These are phyloP conservation scores for Lithophane leautieri DNA, from an alignment of 2,888 invertebrate genomes.

Conservation along the genomic window DNA sequence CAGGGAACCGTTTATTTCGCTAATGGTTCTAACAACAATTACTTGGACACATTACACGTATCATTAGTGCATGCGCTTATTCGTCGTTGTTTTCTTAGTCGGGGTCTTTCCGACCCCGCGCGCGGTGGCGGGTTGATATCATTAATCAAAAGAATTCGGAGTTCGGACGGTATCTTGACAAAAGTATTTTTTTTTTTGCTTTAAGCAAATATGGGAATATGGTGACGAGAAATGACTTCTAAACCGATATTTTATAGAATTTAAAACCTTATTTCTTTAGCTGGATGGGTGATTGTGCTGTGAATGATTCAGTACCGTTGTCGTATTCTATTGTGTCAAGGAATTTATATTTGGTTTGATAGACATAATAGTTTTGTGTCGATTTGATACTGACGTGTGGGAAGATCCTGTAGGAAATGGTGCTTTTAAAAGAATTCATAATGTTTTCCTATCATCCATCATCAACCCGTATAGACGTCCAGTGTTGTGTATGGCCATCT, in stretches of 20 bases:
- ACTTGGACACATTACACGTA: conserved; percentile 85
- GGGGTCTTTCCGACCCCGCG: conserved; percentile 76
- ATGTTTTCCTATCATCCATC: conserved; percentile 39
- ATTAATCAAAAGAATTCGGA: conserved; percentile 84
- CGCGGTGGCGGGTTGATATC: conserved; percentile 80
- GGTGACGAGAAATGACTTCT: conserved; percentile 59
- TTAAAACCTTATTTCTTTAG: neutral
- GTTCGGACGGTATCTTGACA: conserved; percentile 80
- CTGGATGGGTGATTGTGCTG: neutral
- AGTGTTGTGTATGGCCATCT: neutral
- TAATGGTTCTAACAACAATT: conserved; percentile 85
- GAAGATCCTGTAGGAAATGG: conserved; percentile 58
- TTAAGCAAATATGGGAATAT: conserved; percentile 86
- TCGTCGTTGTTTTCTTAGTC: conserved; percentile 83
- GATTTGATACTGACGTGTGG: conserved; percentile 57
- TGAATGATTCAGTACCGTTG: conserved; percentile 1
- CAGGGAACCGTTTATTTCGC: conserved; percentile 74
- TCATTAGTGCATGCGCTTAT: conserved; percentile 83
- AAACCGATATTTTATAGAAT: neutral
- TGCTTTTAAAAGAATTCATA: conserved; percentile 35
- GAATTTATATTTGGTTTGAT: conserved; percentile 64
- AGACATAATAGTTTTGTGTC: conserved; percentile 58
- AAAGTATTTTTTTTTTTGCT: conserved; percentile 84
- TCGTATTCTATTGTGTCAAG: conserved; percentile 47
- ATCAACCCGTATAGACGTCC: conserved; percentile 21